Evolutionary conservation across 2,113 vertebrate species (phyloP).

Genomic region (Tachuris rubrigastra): DNA sequence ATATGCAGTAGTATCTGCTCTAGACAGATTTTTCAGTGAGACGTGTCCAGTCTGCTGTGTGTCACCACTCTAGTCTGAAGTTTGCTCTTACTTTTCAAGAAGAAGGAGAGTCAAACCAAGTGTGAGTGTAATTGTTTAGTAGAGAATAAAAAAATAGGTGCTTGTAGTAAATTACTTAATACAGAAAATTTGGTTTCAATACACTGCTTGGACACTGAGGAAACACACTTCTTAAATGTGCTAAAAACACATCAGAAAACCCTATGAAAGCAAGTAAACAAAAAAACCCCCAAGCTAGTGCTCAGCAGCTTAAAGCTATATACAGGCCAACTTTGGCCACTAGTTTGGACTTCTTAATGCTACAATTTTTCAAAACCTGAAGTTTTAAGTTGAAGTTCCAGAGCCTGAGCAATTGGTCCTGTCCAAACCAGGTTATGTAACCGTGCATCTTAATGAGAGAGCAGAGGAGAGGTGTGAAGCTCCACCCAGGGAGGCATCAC

Average conservation of each 20-base stretch:
- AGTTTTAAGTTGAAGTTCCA: background rate
- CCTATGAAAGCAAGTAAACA: background rate
- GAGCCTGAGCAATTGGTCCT: background rate
- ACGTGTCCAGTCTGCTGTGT: background rate
- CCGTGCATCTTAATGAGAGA: background rate
- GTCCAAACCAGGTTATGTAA: background rate
- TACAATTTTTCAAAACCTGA: background rate
- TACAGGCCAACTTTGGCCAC: rapidly evolving
- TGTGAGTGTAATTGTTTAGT: background rate
- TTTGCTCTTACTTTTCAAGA: background rate
- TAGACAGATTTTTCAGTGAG: background rate
- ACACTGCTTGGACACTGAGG: background rate
- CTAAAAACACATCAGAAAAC: background rate
- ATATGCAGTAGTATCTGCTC: background rate
- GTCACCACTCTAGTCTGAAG: background rate
- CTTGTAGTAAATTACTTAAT: background rate
- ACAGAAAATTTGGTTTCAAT: background rate
- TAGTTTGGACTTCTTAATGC: background rate
- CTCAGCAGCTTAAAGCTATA: background rate
- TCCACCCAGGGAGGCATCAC: background rate
- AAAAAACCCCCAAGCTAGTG: background rate
- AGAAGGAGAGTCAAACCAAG: background rate
- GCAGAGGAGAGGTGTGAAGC: background rate
- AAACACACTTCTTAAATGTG: background rate
- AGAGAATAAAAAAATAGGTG: background rate